Evolutionary conservation across 2,797 vertebrate genomes (phyloP).

Genomic region (Enteromius viviparus): DNA sequence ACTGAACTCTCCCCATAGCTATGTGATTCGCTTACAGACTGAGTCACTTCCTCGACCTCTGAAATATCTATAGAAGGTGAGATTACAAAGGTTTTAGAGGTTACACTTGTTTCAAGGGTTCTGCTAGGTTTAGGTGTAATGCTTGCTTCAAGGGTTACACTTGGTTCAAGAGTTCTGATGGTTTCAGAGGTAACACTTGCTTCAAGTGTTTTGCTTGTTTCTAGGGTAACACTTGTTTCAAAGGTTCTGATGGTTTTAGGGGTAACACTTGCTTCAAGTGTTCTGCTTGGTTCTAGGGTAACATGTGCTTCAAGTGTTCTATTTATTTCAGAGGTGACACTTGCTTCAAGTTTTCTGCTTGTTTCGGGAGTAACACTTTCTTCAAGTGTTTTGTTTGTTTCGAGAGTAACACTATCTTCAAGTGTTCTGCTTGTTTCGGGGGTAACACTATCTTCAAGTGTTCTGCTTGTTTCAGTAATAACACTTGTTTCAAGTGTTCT

Average conservation of each 20-base stretch:
- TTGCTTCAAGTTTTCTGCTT: background rate
- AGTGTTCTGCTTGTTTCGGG: background rate
- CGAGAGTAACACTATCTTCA: background rate
- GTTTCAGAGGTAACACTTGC: background rate
- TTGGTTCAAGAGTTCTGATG: background rate
- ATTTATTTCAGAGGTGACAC: background rate
- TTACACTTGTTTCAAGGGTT: background rate
- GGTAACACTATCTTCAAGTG: background rate
- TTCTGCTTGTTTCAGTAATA: background rate
- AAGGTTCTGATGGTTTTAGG: background rate
- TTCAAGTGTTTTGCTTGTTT: background rate
- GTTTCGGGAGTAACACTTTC: background rate
- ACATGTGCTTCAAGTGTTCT: too few species aligned
- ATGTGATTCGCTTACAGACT: conserved; percentile 59
- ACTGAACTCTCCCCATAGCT: conserved; percentile 61
- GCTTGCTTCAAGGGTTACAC: background rate
- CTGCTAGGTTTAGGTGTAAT: background rate
- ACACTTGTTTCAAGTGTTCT: background rate
- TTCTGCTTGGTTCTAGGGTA: background rate
- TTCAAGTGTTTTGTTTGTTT: background rate
- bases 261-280: background rate
- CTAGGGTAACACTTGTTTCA: rapidly evolving
- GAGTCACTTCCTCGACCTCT: conserved; percentile 44
- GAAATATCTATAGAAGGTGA: conserved; percentile 56
- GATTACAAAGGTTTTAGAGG: conserved; percentile 57